A percentile compares a stretch with the other conserved stretches of the same genome.
phyloP scores from a whole-genome alignment of 1,140 invertebrate species.

The Sinella curviseta region DNA sequence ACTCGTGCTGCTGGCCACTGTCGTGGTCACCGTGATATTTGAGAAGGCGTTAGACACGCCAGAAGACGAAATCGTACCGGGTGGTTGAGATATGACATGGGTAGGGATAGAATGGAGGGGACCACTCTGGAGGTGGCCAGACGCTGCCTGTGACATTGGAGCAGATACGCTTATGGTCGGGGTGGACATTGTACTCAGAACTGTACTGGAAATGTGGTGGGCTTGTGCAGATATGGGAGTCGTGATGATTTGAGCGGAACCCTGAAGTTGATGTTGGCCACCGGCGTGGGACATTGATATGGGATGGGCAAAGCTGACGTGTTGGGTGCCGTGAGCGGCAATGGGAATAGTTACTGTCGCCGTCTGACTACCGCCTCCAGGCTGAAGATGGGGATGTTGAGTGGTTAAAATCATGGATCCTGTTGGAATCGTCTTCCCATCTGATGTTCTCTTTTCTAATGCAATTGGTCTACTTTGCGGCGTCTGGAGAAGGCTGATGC shows the following conservation, averaged over 20 bases:
- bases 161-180: slow-evolving; percentile 10
- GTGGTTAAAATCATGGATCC: slow-evolving; percentile 43
- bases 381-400: slow-evolving; percentile 1
- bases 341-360: slow-evolving; percentile 40
- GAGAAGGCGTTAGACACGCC: slow-evolving; percentile 12
- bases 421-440: slow-evolving; percentile 26
- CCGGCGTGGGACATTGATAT: slow-evolving; percentile 22
- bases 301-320: slow-evolving; percentile 34
- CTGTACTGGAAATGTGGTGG: slow-evolving; percentile 30
- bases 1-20: neutral
- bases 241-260: slow-evolving; percentile 11
- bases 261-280: slow-evolving; percentile 7
- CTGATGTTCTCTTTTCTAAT: slow-evolving; percentile 38
- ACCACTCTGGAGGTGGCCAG: neutral
- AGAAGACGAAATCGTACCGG: slow-evolving; percentile 28
- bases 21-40: slow-evolving; percentile 14
- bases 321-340: slow-evolving; percentile 5
- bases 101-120: slow-evolving; percentile 39
- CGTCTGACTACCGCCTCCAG: slow-evolving; percentile 16
- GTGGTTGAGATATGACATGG: slow-evolving; percentile 44
- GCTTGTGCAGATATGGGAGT: slow-evolving; percentile 25
- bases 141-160: neutral
- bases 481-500: neutral
- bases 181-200: slow-evolving; percentile 18
- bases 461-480: slow-evolving; percentile 36